phyloP scores from a whole-genome alignment of 2,888 invertebrate genomes.

The Galerucella calmariensis region DNA sequence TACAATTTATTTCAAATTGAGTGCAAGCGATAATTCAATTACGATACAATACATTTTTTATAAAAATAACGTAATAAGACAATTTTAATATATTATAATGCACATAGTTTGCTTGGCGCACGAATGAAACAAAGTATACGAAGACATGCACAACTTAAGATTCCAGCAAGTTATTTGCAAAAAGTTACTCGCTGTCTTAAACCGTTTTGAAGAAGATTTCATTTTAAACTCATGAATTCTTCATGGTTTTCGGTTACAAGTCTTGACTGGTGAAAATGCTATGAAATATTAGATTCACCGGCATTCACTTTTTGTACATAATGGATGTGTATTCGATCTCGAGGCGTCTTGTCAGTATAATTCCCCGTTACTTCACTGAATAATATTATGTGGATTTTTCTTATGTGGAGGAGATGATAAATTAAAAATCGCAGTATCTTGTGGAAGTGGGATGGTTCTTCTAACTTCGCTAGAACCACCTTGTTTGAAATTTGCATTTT shows the following conservation, averaged over 20 bases:
- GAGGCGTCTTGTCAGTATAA: neutral
- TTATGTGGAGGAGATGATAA: neutral
- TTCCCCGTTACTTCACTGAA: neutral
- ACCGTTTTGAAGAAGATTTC: conserved; percentile 16
- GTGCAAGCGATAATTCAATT: no score
- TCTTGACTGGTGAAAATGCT: conserved; percentile 23
- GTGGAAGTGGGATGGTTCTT: no score
- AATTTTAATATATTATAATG: no score
- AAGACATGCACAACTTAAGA: neutral
- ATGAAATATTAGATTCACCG: conserved; percentile 29
- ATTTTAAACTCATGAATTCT: conserved; percentile 27
- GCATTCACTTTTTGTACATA: neutral
- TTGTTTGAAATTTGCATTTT: no score
- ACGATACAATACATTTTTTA: no score
- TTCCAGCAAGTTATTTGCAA: neutral
- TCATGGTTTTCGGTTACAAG: conserved; percentile 23
- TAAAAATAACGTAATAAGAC: no score
- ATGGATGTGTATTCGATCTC: neutral
- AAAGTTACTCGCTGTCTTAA: neutral
- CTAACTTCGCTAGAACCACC: no score
- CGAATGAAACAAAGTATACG: neutral
- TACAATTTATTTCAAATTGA: no score
- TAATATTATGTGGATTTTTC: neutral
- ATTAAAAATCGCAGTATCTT: no score
- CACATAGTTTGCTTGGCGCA: neutral